Evolutionary conservation across 2,113 vertebrate species (phyloP).

Genomic region (Hippoglossus stenolepis): DNA sequence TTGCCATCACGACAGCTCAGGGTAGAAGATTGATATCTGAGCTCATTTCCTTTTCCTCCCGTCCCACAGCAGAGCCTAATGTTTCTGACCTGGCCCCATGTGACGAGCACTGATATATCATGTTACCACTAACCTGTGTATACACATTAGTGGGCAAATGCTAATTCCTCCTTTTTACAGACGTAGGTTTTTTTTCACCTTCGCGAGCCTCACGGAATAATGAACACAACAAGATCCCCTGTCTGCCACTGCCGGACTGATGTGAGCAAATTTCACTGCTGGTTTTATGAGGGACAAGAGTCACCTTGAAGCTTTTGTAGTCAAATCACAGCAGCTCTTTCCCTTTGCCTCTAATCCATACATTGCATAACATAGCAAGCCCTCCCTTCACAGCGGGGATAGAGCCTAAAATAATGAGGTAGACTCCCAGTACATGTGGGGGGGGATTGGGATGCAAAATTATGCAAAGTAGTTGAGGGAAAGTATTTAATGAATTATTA

Average conservation of each 20-base stretch:
- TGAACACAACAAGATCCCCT: background rate
- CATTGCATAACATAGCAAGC: conserved; percentile 62
- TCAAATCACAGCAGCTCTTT: conserved; percentile 36
- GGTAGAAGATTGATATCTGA: conserved; percentile 53
- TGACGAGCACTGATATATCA: conserved; percentile 11
- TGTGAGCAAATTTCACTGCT: background rate
- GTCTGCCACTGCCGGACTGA: background rate
- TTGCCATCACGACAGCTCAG: conserved; percentile 17
- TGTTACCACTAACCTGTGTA: conserved; percentile 4
- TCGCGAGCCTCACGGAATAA: background rate
- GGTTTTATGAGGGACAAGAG: conserved; percentile 30
- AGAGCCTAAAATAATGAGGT: conserved; percentile 41
- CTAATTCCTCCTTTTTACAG: background rate
- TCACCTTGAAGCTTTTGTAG: conserved; percentile 59
- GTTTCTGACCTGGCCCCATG: background rate
- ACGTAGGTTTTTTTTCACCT: conserved; percentile 4
- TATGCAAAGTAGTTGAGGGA: too few relatives aligned
- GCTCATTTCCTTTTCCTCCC: conserved; percentile 43
- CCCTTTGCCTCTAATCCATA: conserved; percentile 57
- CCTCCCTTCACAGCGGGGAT: conserved; percentile 7
- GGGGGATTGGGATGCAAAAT: too few relatives aligned
- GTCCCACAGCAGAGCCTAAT: conserved; percentile 1
- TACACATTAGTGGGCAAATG: background rate
- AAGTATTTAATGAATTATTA: too few relatives aligned
- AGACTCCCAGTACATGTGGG: background rate